Evolutionary conservation across 53 echinoderm and acorn worm genomes (phyloP).

Genomic region (Hippasteria phrygiana): DNA sequence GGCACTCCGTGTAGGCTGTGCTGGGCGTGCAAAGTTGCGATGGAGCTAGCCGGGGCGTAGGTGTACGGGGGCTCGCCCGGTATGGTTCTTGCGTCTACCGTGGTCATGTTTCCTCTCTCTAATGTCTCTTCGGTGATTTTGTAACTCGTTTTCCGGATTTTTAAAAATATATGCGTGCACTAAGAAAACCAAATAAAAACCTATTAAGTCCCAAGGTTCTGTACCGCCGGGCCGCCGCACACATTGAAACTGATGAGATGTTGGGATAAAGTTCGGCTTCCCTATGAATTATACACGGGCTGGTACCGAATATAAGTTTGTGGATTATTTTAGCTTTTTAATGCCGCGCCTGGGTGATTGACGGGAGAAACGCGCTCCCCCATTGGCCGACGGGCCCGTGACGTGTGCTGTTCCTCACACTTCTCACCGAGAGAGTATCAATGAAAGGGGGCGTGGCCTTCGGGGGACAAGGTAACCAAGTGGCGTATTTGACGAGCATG

Average conservation of each 20-base stretch:
- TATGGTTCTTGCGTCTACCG: conserved; percentile 48
- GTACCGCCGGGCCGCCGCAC: conserved; percentile 29
- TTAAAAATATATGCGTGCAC: background rate
- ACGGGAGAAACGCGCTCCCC: conserved; percentile 14
- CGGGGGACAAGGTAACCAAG: conserved; percentile 42
- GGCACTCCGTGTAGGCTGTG: conserved; percentile 35
- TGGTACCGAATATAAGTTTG: conserved; percentile 40
- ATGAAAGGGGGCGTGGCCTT: conserved; percentile 41
- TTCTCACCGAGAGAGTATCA: conserved; percentile 38
- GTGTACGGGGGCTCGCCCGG: conserved; percentile 57
- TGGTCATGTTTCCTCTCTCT: conserved; percentile 26
- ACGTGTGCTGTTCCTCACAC: conserved; percentile 36
- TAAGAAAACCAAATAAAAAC: background rate
- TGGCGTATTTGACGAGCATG: conserved; percentile 45
- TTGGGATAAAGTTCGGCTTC: conserved; percentile 30
- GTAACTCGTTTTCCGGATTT: background rate
- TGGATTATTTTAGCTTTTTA: conserved; percentile 36
- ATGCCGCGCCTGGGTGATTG: conserved; percentile 44
- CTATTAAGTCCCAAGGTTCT: conserved; percentile 23
- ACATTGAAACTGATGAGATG: conserved; percentile 45
- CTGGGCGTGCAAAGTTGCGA: conserved; percentile 46
- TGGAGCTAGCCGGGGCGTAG: conserved; percentile 38
- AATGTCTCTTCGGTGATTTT: background rate
- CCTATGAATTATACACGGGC: conserved; percentile 58
- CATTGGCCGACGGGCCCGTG: conserved; percentile 34